Percentiles rank a stretch among this genome's conserved stretches.
These are phyloP conservation scores for Cossypha polioptera DNA, from an alignment of 2,797 vertebrate species.

Conservation along the genomic window DNA sequence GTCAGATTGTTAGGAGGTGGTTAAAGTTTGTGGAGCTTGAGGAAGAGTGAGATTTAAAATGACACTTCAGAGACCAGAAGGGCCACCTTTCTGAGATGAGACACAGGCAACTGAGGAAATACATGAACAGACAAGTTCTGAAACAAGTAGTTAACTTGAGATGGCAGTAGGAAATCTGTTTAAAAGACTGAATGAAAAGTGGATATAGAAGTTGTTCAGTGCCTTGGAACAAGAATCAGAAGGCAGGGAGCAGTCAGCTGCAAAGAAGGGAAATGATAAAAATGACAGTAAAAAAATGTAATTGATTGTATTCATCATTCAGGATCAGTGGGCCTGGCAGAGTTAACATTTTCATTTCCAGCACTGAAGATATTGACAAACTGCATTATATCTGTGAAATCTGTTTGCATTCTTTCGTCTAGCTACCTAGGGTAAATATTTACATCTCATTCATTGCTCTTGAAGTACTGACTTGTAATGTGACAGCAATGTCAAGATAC, in stretches of 20 bases:
- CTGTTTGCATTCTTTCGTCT: conserved; percentile 30
- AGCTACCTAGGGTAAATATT: conserved; percentile 39
- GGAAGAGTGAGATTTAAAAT: background rate
- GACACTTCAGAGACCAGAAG: background rate
- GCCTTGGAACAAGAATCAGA: background rate
- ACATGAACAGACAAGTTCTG: background rate
- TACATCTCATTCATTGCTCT: background rate
- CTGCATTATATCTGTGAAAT: background rate
- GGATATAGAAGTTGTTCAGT: background rate
- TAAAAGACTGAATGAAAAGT: background rate
- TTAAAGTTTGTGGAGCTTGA: conserved; percentile 7
- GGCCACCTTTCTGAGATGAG: background rate
- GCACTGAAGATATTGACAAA: conserved; percentile 42
- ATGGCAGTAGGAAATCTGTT: background rate
- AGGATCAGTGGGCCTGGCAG: conserved; percentile 7
- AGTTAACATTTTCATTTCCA: conserved; percentile 46
- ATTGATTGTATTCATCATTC: conserved; percentile 41
- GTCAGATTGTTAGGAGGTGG: background rate
- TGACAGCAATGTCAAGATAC: background rate
- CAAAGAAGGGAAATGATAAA: background rate
- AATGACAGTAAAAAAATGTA: conserved; percentile 27
- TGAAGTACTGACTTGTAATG: background rate
- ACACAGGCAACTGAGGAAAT: background rate
- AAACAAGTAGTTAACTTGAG: background rate
- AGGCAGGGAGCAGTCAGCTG: background rate